Conservation (phyloP, 1,140 invertebrate species). For the Tetramorium parvispinum region DNA sequence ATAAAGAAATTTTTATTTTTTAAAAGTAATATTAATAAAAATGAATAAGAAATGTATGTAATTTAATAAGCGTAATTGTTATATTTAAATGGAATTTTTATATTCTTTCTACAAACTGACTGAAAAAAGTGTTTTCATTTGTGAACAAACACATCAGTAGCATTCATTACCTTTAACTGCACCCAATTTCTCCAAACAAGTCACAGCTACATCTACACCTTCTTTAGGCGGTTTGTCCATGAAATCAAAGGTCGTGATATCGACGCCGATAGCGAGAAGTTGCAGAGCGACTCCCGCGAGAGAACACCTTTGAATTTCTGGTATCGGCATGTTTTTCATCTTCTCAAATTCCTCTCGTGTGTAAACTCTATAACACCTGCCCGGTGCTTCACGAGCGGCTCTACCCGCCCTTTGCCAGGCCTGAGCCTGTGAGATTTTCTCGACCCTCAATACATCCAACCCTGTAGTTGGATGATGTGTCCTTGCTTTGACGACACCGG, state of each 20-base stretch:
- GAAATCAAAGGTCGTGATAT: constrained; percentile 95
- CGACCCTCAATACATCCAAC: constrained; percentile 93
- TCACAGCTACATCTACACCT: constrained; percentile 89
- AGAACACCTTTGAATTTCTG: constrained; percentile 95
- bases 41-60: not conserved
- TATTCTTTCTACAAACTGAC: not conserved
- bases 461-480: constrained; percentile 93
- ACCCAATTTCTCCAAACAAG: constrained; percentile 91
- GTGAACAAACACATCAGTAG: not conserved
- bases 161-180: constrained; percentile 87
- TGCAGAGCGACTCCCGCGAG: constrained; percentile 92
- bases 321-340: constrained; percentile 90
- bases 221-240: constrained; percentile 94
- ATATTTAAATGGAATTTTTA: not conserved
- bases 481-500: constrained; percentile 96
- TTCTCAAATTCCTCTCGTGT: constrained; percentile 90
- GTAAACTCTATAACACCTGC: constrained; percentile 94
- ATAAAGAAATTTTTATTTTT: not conserved
- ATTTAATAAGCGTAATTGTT: not conserved
- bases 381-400: constrained; percentile 94
- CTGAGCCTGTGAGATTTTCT: constrained; percentile 95
- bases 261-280: constrained; percentile 93
- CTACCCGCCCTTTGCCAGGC: constrained; percentile 96
- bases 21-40: not conserved
- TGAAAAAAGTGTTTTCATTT: not conserved